Evolutionary conservation across 1,140 invertebrate species (phyloP).

Genomic region (Penaeus chinensis): DNA sequence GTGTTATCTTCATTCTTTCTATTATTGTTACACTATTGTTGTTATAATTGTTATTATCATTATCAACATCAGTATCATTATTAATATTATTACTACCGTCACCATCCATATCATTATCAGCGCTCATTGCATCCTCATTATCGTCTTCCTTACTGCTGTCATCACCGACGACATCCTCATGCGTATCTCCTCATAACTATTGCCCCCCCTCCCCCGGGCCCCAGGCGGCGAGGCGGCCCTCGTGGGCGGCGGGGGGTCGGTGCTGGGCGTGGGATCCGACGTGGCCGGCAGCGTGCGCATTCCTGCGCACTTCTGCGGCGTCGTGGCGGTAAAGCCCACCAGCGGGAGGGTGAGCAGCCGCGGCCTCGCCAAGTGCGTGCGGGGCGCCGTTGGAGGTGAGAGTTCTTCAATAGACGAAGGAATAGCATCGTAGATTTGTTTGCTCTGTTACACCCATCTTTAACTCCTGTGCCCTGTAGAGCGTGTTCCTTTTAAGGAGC

Average conservation of each 20-base stretch:
- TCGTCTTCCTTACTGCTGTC: not conserved
- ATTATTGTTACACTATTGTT: too few species aligned
- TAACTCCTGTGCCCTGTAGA: too few species aligned
- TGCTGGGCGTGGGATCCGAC: constrained; percentile 85
- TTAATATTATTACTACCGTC: not conserved
- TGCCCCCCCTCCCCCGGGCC: too few species aligned
- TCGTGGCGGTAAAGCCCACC: constrained; percentile 86
- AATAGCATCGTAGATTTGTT: not conserved
- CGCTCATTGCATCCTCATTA: not conserved
- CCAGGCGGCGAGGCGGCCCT: constrained; percentile 67
- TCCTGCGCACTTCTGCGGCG: constrained; percentile 86
- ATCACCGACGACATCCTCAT: not conserved
- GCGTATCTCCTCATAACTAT: too few species aligned
- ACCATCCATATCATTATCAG: not conserved
- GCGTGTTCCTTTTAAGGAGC: too few species aligned
- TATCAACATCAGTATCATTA: too few species aligned
- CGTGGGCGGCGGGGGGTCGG: constrained; percentile 79
- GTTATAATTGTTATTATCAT: too few species aligned
- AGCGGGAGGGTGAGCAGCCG: constrained; percentile 57
- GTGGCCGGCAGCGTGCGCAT: constrained; percentile 86
- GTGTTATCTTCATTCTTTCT: too few species aligned
- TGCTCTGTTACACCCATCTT: too few species aligned
- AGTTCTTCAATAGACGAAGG: not conserved
- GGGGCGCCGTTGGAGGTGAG: constrained; percentile 36
- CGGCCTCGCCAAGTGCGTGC: constrained; percentile 8